A percentile compares a stretch with the other conserved stretches of the same genome.
Evolutionary conservation across 2,797 vertebrate species (phyloP).

Genomic region (Thripadectes ignobilis): DNA sequence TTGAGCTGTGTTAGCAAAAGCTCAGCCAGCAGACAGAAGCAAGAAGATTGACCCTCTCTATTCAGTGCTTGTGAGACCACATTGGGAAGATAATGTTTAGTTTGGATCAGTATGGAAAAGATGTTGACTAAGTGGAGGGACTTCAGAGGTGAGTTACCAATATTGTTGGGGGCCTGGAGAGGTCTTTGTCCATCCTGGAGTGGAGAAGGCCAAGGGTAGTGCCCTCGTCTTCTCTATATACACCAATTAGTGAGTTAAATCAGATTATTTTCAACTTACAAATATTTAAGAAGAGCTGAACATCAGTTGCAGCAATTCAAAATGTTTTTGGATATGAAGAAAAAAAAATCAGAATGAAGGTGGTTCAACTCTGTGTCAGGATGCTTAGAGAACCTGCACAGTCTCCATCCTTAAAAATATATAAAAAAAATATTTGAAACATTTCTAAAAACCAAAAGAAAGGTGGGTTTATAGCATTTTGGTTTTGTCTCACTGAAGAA

Average conservation of each 20-base stretch:
- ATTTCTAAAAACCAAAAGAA: background rate
- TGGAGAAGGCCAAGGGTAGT: background rate
- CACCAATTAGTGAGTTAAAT: background rate
- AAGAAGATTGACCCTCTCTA: background rate
- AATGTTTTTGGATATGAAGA: background rate
- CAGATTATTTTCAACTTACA: background rate
- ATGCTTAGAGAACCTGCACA: background rate
- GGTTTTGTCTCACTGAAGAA: background rate
- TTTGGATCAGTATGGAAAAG: background rate
- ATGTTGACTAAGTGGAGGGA: background rate
- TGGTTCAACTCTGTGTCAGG: background rate
- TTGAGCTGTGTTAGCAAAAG: background rate
- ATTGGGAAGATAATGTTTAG: background rate
- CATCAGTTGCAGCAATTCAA: background rate
- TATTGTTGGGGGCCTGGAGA: background rate
- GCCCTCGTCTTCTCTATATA: background rate
- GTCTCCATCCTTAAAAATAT: background rate
- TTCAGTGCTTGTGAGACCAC: background rate
- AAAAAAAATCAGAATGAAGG: background rate
- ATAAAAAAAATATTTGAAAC: background rate
- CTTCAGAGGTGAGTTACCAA: background rate
- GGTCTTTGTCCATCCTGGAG: background rate
- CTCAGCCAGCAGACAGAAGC: background rate
- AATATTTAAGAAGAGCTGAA: background rate
- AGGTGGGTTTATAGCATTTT: background rate